Percentiles rank a stretch among this genome's conserved stretches.
These are phyloP conservation scores for Andricus grossulariae DNA, from an alignment of 1,140 invertebrate species.

Conservation along the genomic window DNA sequence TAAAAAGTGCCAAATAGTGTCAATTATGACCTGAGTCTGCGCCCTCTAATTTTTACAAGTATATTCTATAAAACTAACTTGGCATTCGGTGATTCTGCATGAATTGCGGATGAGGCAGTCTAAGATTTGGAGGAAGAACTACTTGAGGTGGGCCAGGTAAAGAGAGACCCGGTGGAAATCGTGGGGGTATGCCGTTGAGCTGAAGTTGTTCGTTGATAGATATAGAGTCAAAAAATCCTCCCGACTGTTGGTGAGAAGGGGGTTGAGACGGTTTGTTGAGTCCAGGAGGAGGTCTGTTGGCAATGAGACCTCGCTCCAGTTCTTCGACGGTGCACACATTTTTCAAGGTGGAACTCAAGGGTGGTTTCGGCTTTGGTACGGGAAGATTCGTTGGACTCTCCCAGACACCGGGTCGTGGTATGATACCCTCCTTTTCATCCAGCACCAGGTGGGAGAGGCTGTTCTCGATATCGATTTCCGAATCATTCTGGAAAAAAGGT, in stretches of 20 bases:
- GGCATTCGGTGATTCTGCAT: constrained; percentile 67
- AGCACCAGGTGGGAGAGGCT: constrained; percentile 78
- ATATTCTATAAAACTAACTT: constrained; percentile 55
- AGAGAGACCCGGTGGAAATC: constrained; percentile 69
- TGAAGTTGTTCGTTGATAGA: constrained; percentile 57
- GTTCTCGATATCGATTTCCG: constrained; percentile 67
- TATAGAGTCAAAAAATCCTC: constrained; percentile 59
- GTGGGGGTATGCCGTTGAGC: constrained; percentile 63
- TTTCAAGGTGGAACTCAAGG: constrained; percentile 59
- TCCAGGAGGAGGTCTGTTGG: constrained; percentile 69
- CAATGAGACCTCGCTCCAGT: constrained; percentile 75
- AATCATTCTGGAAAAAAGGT: constrained; percentile 65
- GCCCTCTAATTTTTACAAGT: neutral
- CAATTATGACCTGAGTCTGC: too few species aligned
- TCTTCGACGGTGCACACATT: constrained; percentile 78
- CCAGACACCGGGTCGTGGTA: constrained; percentile 76
- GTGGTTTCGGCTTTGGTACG: constrained; percentile 55
- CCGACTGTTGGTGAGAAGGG: constrained; percentile 68
- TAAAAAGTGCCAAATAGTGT: too few species aligned
- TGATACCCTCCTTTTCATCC: constrained; percentile 77
- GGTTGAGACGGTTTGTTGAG: constrained; percentile 61
- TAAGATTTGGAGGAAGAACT: constrained; percentile 63
- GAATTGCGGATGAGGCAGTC: constrained; percentile 67
- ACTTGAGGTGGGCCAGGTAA: constrained; percentile 59
- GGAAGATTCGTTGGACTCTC: constrained; percentile 65